Evolutionary conservation across 2,797 vertebrate genomes (phyloP).

Genomic region (Trachurus trachurus): DNA sequence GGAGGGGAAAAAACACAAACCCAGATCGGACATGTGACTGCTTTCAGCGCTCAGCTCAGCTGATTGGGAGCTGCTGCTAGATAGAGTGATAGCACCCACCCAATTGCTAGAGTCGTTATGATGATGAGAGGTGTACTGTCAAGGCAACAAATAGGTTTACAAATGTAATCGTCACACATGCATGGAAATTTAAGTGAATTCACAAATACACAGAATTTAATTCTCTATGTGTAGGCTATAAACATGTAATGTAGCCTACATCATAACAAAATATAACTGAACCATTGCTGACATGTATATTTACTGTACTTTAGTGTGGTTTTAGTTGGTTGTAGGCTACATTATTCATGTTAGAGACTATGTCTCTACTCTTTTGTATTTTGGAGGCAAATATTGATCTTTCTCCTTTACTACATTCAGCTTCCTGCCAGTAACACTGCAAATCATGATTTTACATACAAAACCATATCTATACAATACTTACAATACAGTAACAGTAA

Average conservation of each 20-base stretch:
- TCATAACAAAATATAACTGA: neutral
- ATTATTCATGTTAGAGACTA: no score
- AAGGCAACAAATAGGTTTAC: constrained; percentile 54
- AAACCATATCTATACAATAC: neutral
- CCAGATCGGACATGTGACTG: constrained; percentile 77
- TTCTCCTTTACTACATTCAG: neutral
- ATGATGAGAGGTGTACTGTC: constrained; percentile 55
- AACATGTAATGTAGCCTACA: neutral
- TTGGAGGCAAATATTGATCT: neutral
- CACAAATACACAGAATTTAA: neutral
- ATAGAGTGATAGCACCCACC: constrained; percentile 59
- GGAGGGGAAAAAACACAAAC: constrained; percentile 80
- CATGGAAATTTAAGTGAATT: neutral
- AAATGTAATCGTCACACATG: constrained; percentile 26
- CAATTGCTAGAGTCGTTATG: constrained; percentile 56
- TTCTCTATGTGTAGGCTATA: neutral
- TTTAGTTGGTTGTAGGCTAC: no score
- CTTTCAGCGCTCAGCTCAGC: constrained; percentile 76
- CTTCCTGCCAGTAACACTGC: neutral
- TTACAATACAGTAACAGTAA: neutral
- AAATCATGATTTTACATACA: neutral
- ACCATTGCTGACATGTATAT: neutral
- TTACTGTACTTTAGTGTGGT: neutral
- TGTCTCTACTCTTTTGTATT: neutral
- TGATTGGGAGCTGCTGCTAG: constrained; percentile 78